Evolutionary conservation across 2,888 invertebrate genomes (phyloP).

Genomic region (Teleogryllus oceanicus): DNA sequence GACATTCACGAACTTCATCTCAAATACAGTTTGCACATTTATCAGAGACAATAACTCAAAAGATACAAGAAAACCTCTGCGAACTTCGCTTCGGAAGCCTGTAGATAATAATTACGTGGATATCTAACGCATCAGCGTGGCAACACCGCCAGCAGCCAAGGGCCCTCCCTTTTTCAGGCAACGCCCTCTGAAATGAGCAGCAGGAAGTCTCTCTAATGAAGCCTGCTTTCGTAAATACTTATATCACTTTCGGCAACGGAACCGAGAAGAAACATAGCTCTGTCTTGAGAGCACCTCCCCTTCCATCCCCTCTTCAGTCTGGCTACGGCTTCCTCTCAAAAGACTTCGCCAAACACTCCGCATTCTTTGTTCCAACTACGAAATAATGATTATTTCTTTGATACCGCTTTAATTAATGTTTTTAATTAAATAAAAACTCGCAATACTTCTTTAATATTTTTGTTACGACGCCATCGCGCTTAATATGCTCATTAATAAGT

Average conservation of each 20-base stretch:
- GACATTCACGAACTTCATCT: too few relatives aligned
- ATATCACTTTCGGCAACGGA: not conserved
- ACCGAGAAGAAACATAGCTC: not conserved
- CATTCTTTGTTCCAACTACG: constrained; percentile 3
- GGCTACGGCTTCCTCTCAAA: not conserved
- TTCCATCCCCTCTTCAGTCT: not conserved
- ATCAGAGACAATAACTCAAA: too few relatives aligned
- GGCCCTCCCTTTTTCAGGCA: too few relatives aligned
- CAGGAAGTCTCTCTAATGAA: not conserved
- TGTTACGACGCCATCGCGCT: not conserved
- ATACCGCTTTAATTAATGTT: constrained; percentile 8
- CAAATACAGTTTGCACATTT: too few relatives aligned
- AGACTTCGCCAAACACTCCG: not conserved
- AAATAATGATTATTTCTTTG: not conserved
- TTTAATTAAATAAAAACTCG: constrained; percentile 12
- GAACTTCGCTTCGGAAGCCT: too few relatives aligned
- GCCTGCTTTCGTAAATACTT: not conserved
- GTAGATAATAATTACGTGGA: too few relatives aligned
- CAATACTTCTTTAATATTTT: not conserved
- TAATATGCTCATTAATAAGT: not conserved
- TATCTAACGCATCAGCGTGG: too few relatives aligned
- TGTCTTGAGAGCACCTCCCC: too few relatives aligned
- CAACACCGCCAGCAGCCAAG: too few relatives aligned
- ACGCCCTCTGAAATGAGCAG: too few relatives aligned
- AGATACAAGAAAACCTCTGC: too few relatives aligned